phyloP scores from a whole-genome alignment of 2,113 vertebrate species.

The Martes martes region DNA sequence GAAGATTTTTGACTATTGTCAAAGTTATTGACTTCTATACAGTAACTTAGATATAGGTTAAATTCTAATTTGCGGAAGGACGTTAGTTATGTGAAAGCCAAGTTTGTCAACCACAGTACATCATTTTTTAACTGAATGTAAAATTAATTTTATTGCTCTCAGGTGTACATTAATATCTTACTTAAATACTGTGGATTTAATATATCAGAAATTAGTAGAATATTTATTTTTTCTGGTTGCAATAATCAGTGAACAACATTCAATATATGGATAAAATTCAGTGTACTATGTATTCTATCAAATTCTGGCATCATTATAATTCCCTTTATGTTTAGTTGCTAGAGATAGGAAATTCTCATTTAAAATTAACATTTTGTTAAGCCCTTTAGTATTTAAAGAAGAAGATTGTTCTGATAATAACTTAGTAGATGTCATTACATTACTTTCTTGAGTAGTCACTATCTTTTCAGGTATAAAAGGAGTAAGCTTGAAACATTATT shows the following conservation, averaged over 20 bases:
- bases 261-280: background rate
- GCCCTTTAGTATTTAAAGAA: background rate
- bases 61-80: background rate
- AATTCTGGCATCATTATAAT: background rate
- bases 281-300: background rate
- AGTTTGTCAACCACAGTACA: background rate
- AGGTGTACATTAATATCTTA: background rate
- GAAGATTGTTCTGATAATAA: background rate
- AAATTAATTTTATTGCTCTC: background rate
- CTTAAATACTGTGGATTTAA: background rate
- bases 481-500: background rate
- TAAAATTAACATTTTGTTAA: constrained; percentile 15
- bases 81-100: background rate
- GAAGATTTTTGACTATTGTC: background rate
- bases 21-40: background rate
- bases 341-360: background rate
- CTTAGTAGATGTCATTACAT: background rate
- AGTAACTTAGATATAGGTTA: background rate
- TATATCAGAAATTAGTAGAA: background rate
- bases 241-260: constrained; percentile 14
- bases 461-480: background rate
- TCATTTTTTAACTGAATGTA: background rate
- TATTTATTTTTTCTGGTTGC: background rate
- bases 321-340: background rate
- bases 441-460: background rate